phyloP scores from a whole-genome alignment of 2,797 vertebrate genomes.

The Apodemus agrarius region DNA sequence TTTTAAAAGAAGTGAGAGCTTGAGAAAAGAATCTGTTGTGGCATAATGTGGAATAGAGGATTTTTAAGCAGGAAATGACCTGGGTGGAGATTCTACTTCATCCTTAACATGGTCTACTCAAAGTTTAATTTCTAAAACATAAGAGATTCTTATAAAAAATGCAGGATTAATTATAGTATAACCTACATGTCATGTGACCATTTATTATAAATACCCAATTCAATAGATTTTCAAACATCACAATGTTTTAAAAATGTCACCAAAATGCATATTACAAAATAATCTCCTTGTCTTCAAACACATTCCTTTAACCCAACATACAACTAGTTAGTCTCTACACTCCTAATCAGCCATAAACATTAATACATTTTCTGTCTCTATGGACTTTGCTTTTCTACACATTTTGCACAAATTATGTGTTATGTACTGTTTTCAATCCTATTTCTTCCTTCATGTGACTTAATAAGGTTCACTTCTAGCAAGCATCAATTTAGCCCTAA shows the following conservation, averaged over 20 bases:
- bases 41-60: not conserved
- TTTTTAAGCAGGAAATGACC: not conserved
- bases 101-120: not conserved
- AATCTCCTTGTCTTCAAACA: not conserved
- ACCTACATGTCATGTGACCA: not conserved
- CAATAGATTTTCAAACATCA: not conserved
- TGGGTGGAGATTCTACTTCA: not conserved
- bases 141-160: not conserved
- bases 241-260: not conserved
- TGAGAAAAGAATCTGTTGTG: not conserved
- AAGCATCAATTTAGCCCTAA: not conserved
- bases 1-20: slow-evolving; percentile 36
- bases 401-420: not conserved
- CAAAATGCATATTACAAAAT: not conserved
- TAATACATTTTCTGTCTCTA: not conserved
- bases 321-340: not conserved
- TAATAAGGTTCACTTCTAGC: not conserved
- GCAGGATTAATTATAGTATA: not conserved
- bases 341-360: not conserved
- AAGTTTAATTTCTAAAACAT: not conserved
- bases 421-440: not conserved
- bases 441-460: not conserved
- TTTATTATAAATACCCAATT: not conserved
- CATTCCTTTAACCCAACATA: not conserved
- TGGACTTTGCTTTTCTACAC: not conserved